Evolutionary conservation across 2,113 vertebrate species (phyloP), one percentile per base, ranked within the genome.

Genomic region (Clupea harengus): DNA sequence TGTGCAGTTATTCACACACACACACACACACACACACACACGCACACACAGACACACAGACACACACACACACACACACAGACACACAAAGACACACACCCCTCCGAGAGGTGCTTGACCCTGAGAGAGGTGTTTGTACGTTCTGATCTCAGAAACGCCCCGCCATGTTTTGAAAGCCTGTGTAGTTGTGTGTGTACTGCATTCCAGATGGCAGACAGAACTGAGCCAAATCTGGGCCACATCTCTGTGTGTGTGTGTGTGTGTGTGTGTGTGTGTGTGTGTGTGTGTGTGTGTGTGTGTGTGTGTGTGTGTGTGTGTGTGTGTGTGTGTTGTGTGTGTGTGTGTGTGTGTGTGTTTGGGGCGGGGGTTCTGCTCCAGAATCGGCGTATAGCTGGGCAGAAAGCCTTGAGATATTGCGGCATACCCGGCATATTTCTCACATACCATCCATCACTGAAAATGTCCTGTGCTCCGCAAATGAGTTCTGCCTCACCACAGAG

Each of bases 271-370:
- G 15, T 44, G 84, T 45, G 49, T 25, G n/a, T 52, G 67, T 46
- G 22, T 85, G 81, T 67, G 47, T 81, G 18, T 85, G 84, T 86
- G 45, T 78, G 6, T 60, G 22, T 81, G 84, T 60, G 10, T 81
- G 47, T 81, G 17, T 44, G 50, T 39, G 75, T 80, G 75, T 80
- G 72, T 78, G 72, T 78, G 2, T 25, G n/a, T 80, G 25, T 10
- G 28, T 46, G 84, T 25, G 18, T 9, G 39, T 47, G 46, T 47
- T 47, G n/a, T n/a, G n/a, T n/a, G n/a, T 39, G 39, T 39, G 39
- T 39, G 39, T 39, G 39, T 39, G 47, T 49, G 47, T 49, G 47
- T 49, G 47, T 49, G 47, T 52, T n/a, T n/a, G n/a, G n/a, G n/a
- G n/a, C n/a, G n/a, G 13, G 50, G 10, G 0, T 13, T 52, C 15